A percentile compares a stretch with the other conserved stretches of the same genome.
These are phyloP conservation scores for Potorous gilbertii DNA, from an alignment of 2,797 vertebrate species.

Conservation along the genomic window DNA sequence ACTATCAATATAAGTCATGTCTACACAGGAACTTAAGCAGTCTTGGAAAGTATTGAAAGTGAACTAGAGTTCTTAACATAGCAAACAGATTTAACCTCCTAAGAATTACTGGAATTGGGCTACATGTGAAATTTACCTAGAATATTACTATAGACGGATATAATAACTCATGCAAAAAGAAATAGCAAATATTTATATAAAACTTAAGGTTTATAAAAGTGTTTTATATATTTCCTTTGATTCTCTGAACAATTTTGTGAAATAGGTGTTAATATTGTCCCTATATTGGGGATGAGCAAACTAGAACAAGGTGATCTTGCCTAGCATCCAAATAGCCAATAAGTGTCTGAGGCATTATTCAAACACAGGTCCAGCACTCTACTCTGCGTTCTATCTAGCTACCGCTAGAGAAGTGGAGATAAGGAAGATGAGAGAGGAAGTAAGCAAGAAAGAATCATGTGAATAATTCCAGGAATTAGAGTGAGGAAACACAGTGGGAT, in stretches of 20 bases:
- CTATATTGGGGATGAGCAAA: conserved; percentile 15
- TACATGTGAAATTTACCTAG: neutral
- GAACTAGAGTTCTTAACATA: neutral
- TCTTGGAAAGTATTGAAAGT: neutral
- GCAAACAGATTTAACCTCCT: neutral
- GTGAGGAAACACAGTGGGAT: neutral
- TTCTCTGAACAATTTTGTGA: neutral
- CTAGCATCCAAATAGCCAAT: neutral
- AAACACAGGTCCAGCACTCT: neutral
- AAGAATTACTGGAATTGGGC: neutral
- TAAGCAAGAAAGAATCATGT: neutral
- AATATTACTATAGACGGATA: neutral
- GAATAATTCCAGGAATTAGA: neutral
- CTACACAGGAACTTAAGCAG: neutral
- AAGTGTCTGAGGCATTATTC: neutral
- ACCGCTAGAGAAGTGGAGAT: neutral
- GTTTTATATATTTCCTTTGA: neutral
- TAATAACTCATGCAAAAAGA: neutral
- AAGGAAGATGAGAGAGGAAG: fast-evolving
- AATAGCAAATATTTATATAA: neutral
- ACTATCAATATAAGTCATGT: neutral
- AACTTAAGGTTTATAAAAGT: neutral
- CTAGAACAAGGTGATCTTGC: neutral
- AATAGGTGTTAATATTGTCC: neutral
- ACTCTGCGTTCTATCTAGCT: neutral